A percentile compares a stretch with the other conserved stretches of the same genome.
Conservation (phyloP, 2,797 vertebrate species). For the Thripadectes ignobilis region DNA sequence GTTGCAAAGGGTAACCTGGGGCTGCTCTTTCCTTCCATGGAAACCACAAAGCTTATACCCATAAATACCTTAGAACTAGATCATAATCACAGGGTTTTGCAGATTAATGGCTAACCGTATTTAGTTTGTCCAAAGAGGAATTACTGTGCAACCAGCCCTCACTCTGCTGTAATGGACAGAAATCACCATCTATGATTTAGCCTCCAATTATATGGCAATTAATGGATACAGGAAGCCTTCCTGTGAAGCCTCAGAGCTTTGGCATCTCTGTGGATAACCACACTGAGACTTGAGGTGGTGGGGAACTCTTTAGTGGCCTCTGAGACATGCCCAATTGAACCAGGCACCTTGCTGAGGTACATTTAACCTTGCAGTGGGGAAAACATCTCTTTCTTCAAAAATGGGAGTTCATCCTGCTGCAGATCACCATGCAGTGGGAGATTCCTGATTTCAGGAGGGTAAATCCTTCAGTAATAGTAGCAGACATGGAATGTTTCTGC, state of each 20-base stretch:
- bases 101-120: conserved; percentile 15
- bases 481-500: neutral
- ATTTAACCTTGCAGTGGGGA: neutral
- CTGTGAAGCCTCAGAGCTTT: neutral
- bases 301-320: neutral
- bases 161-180: neutral
- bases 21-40: conserved; percentile 11
- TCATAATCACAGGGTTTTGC: neutral
- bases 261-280: neutral
- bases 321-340: neutral
- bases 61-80: neutral
- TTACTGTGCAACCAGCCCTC: neutral
- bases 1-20: neutral
- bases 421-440: neutral
- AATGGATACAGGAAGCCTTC: neutral
- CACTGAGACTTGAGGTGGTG: rapidly evolving
- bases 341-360: neutral
- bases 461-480: neutral
- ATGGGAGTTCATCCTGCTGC: rapidly evolving
- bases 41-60: neutral
- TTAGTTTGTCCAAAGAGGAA: conserved; percentile 34
- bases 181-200: neutral
- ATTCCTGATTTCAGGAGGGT: neutral
- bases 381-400: neutral
- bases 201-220: neutral